Base-by-base conservation (phyloP, 1,140 invertebrate species). In the Delia radicum region DNA sequence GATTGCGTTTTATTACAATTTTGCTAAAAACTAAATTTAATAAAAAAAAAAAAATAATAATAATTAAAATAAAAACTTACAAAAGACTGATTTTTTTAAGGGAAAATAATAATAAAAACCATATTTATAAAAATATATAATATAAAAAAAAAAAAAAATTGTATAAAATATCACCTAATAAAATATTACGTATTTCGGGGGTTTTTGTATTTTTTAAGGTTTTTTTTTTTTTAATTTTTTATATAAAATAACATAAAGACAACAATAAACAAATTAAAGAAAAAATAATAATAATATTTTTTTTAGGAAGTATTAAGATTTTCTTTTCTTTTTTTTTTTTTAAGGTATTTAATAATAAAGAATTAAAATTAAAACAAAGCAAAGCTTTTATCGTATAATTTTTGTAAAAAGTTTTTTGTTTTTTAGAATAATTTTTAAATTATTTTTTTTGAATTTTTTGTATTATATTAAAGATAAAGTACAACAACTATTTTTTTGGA, bases 1-100 rank as follows among this genome's bases (percentile, higher is more conserved):
- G 77, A 79, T 84, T 80, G 76, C 71, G 76, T 76, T 78, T 76
- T 81, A 82, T 81, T 82, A 85, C 81, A 85, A 85, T 85, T 85
- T 85, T 81, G 83, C 83, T 85, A 85, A 85, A 79, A 81, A 82
- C 82, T 85, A 85, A 85, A 73, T 8, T 71, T 31, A 76, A 29
- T 27, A 65, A 73, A 76, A 28, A 33, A 76, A 73, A 55, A 37
- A 71, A 37, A 48, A 71, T 29, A 26, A 62, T 21, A 75, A 71
- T 21, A 73, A 75, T 48, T 74, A 74, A 74, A 73, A 46, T 12
- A 46, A 27, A 73, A 46, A 26, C 15, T 29, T 37, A 15, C n/a
- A n/a, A n/a, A n/a, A n/a, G n/a, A n/a, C 6, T 27, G 29, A 31
- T 42, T 71, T 69, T 69, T 37, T 69, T n/a, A 18, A 31, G 31